These are phyloP conservation scores for Pituophis catenifer DNA, from an alignment of 2,113 vertebrate species.

Conservation along the genomic window DNA sequence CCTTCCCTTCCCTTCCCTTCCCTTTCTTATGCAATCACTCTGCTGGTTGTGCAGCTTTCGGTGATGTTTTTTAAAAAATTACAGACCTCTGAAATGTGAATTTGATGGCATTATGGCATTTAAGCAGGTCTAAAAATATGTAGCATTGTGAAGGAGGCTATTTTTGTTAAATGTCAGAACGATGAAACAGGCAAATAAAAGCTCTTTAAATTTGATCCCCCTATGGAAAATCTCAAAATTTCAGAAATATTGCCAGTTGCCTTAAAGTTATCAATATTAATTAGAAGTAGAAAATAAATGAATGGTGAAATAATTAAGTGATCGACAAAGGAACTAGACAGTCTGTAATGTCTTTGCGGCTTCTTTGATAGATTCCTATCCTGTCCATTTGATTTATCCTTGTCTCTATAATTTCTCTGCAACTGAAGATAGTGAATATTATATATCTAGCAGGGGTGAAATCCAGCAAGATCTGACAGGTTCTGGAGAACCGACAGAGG, in stretches of 20 bases:
- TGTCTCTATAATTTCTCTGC: not conserved
- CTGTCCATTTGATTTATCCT: not conserved
- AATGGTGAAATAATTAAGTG: not conserved
- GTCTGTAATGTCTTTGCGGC: not conserved
- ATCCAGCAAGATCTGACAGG: no score
- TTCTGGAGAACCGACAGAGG: no score
- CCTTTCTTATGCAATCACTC: constrained; percentile 34
- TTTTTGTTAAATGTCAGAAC: constrained; percentile 67
- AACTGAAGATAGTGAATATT: not conserved
- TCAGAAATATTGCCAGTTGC: not conserved
- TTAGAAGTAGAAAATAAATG: not conserved
- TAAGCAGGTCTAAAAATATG: constrained; percentile 59
- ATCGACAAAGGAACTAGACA: not conserved
- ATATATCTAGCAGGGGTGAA: not conserved
- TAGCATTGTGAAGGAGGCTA: constrained; percentile 61
- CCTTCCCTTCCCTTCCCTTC: not conserved
- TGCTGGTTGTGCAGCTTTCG: constrained; percentile 10
- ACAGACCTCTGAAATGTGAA: constrained; percentile 46
- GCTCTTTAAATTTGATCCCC: constrained; percentile 48
- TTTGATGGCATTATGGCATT: constrained; percentile 70
- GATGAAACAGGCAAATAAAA: constrained; percentile 38
- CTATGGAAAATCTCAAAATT: constrained; percentile 41
- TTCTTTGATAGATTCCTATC: not conserved
- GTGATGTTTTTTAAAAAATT: constrained; percentile 56
- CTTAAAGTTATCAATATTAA: constrained; percentile 10